phyloP scores from a whole-genome alignment of 2,113 vertebrate species.

The Hystrix cristata region DNA sequence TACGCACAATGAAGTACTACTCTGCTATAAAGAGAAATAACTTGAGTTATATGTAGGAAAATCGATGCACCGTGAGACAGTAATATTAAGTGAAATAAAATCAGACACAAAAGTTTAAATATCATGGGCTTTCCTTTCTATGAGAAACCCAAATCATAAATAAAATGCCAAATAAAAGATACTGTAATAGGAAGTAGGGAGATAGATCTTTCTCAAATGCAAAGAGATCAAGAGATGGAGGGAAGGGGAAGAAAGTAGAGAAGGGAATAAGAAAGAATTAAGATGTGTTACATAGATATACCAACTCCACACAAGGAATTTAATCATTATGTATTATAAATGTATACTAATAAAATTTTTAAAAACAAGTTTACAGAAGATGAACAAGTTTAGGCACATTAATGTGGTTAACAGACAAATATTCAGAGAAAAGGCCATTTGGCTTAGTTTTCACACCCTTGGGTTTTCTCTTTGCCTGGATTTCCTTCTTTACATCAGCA shows the following conservation, averaged over 20 bases:
- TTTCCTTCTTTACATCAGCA: neutral
- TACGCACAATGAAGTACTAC: neutral
- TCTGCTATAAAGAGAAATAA: neutral
- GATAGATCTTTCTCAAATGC: neutral
- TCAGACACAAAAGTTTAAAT: neutral
- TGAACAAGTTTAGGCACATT: neutral
- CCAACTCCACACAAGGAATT: neutral
- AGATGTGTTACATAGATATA: neutral
- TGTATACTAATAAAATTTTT: no score
- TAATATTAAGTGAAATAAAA: neutral
- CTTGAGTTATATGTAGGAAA: neutral
- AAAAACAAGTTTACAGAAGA: neutral
- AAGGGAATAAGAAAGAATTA: neutral
- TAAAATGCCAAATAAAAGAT: neutral
- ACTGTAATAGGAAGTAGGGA: neutral
- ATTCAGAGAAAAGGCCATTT: neutral
- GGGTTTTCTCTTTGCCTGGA: neutral
- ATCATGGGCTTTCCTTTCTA: neutral
- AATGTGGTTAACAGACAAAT: neutral
- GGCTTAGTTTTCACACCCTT: neutral
- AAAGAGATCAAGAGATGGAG: neutral
- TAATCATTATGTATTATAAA: neutral
- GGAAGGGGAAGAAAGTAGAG: neutral
- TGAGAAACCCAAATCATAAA: neutral
- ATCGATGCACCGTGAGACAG: neutral